Percentiles rank a stretch among this genome's conserved stretches.
These are phyloP conservation scores for Asteroscopus sphinx DNA, from an alignment of 2,888 invertebrate species.

Conservation along the genomic window DNA sequence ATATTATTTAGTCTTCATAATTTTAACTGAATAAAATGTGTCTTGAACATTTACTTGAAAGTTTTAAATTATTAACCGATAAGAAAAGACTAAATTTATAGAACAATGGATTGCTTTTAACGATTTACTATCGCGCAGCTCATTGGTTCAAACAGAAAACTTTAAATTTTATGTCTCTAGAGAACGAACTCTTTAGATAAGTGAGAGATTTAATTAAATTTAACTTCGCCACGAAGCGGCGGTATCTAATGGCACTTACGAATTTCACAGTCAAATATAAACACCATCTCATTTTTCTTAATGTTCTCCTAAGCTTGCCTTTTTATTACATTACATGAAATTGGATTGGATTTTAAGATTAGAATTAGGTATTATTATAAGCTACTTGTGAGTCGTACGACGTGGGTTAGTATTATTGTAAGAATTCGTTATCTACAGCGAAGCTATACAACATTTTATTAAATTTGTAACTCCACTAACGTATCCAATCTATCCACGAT, in stretches of 20 bases:
- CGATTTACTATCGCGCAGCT: slow-evolving; percentile 27
- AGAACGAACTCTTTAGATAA: slow-evolving; percentile 68
- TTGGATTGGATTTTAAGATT: slow-evolving; percentile 35
- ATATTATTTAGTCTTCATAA: no score
- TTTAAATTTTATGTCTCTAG: slow-evolving; percentile 55
- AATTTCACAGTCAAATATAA: slow-evolving; percentile 65
- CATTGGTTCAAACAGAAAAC: slow-evolving; percentile 41
- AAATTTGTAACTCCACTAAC: not conserved
- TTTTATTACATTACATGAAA: slow-evolving; percentile 40
- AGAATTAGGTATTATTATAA: slow-evolving; percentile 6
- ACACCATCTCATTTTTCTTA: slow-evolving; percentile 63
- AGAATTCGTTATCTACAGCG: no score
- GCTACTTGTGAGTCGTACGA: slow-evolving; percentile 8
- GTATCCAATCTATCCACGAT: no score
- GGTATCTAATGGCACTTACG: slow-evolving; percentile 63
- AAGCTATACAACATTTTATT: no score
- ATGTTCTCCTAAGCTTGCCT: slow-evolving; percentile 55
- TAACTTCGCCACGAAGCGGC: slow-evolving; percentile 63
- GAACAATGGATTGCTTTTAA: slow-evolving; percentile 19
- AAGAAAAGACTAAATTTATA: slow-evolving; percentile 11
- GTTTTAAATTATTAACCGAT: slow-evolving; percentile 14
- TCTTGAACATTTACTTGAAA: slow-evolving; percentile 2
- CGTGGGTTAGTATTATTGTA: not conserved
- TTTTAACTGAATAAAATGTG: not conserved
- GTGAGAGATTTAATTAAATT: slow-evolving; percentile 76